Evolutionary conservation across 2,113 vertebrate genomes (phyloP).

Genomic region (Loxodonta africana): DNA sequence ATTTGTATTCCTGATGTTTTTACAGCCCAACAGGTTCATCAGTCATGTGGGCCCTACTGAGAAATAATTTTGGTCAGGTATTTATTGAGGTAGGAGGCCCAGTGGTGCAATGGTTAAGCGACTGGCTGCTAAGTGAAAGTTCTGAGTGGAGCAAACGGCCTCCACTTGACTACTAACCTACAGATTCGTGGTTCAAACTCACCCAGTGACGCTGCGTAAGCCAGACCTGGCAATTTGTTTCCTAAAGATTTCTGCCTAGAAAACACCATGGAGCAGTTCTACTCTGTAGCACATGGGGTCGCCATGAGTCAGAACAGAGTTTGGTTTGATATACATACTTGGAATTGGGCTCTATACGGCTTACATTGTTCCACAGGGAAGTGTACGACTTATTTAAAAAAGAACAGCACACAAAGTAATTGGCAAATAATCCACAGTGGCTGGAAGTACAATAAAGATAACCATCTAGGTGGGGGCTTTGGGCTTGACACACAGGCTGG

Average conservation of each 20-base stretch:
- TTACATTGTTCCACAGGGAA: not conserved
- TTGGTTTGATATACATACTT: no score
- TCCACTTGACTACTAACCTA: no score
- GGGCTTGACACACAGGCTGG: no score
- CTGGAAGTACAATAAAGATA: not conserved
- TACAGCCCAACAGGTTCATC: not conserved
- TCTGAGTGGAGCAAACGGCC: no score
- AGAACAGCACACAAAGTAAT: accelerated
- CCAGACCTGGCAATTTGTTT: no score
- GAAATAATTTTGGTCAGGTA: not conserved
- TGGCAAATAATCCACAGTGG: not conserved
- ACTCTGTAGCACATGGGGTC: not conserved
- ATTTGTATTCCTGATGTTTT: not conserved
- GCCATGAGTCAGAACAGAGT: not conserved
- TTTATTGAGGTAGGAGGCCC: no score
- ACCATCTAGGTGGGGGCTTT: not conserved
- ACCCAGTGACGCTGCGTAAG: no score
- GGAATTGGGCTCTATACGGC: not conserved
- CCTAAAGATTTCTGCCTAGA: no score
- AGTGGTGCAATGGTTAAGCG: no score
- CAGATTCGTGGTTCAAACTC: no score
- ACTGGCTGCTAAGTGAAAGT: no score
- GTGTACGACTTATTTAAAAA: not conserved
- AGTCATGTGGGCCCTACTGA: not conserved
- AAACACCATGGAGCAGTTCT: not conserved